Evolutionary conservation across 2,888 invertebrate genomes (phyloP).

Genomic region (Physocephala rufipes): DNA sequence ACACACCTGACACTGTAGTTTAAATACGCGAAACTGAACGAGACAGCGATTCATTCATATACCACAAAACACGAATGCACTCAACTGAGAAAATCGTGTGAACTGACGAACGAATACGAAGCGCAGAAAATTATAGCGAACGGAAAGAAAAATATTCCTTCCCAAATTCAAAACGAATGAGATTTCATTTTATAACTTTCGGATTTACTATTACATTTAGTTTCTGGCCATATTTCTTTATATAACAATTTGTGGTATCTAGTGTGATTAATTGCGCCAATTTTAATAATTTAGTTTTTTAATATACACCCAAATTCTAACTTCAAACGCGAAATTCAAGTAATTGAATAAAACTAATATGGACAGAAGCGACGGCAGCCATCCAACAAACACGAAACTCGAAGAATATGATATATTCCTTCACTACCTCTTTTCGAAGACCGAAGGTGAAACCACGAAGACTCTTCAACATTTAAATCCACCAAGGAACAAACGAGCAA

Average conservation of each 20-base stretch:
- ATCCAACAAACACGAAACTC: slow-evolving; percentile 32
- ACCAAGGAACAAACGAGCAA: slow-evolving; percentile 24
- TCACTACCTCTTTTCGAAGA: neutral
- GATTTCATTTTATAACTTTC: slow-evolving; percentile 28
- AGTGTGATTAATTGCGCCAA: slow-evolving; percentile 42
- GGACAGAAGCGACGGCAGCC: slow-evolving; percentile 38
- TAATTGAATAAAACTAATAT: slow-evolving; percentile 46
- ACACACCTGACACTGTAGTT: slow-evolving; percentile 26
- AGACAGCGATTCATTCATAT: slow-evolving; percentile 22
- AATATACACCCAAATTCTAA: slow-evolving; percentile 43
- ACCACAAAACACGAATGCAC: slow-evolving; percentile 31
- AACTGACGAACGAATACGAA: slow-evolving; percentile 38
- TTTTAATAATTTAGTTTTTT: slow-evolving; percentile 43
- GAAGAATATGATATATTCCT: slow-evolving; percentile 26
- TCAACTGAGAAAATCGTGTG: slow-evolving; percentile 42
- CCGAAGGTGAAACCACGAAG: slow-evolving; percentile 22
- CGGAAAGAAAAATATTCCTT: slow-evolving; percentile 38
- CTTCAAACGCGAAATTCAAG: slow-evolving; percentile 46
- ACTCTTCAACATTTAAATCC: slow-evolving; percentile 17
- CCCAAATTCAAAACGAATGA: slow-evolving; percentile 41
- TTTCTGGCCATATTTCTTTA: slow-evolving; percentile 22
- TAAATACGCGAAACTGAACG: slow-evolving; percentile 32
- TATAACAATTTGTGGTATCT: slow-evolving; percentile 39
- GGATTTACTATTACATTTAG: slow-evolving; percentile 34
- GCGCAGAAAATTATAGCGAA: slow-evolving; percentile 33